Conservation (phyloP, 2,888 invertebrate genomes). For the Ceraclea dissimilis region DNA sequence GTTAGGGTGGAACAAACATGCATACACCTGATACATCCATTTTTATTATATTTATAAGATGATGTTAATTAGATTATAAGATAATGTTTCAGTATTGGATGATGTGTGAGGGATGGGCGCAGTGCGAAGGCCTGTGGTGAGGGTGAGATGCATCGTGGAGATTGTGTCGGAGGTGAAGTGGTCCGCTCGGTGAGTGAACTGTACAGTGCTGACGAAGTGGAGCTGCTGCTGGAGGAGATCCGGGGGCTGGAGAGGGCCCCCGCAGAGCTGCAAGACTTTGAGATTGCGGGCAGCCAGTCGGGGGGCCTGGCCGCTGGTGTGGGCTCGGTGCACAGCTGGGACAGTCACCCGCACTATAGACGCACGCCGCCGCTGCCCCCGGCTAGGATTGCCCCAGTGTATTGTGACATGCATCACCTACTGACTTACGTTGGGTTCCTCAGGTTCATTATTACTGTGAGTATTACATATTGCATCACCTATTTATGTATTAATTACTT, state of each 20-base stretch:
- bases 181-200: constrained; percentile 47
- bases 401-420: constrained; percentile 39
- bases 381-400: constrained; percentile 40
- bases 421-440: constrained; percentile 29
- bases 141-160: constrained; percentile 2
- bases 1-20: no score
- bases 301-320: constrained; percentile 37
- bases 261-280: constrained; percentile 41
- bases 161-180: constrained; percentile 42
- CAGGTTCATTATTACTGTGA: constrained; percentile 31
- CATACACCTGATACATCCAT: no score
- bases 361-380: constrained; percentile 39
- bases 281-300: constrained; percentile 47
- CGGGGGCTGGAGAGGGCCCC: constrained; percentile 48
- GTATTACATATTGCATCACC: constrained; percentile 6
- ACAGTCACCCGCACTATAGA: constrained; percentile 47
- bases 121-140: neutral
- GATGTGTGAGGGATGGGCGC: neutral
- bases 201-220: constrained; percentile 50
- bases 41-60: neutral
- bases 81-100: neutral
- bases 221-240: constrained; percentile 49
- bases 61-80: no score
- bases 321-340: constrained; percentile 47
- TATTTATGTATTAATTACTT: neutral